Evolutionary conservation across 2,797 vertebrate species (phyloP).

Genomic region (Pelobates cultripes): DNA sequence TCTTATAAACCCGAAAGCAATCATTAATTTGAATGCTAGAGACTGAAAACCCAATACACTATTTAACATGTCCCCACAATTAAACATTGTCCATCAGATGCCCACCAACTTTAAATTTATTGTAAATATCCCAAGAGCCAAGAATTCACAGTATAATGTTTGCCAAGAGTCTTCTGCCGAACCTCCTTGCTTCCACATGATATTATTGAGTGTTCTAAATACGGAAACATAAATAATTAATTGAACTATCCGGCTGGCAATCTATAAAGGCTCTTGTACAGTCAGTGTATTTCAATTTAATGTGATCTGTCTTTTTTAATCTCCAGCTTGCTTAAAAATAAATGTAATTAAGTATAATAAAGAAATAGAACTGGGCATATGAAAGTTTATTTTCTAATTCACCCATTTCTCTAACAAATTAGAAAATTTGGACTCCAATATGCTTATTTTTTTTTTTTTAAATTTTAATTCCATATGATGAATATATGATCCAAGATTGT

Average conservation of each 20-base stretch:
- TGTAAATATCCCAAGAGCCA: constrained; percentile 11
- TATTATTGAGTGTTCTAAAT: constrained; percentile 22
- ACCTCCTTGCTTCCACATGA: constrained; percentile 6
- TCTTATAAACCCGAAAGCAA: background rate
- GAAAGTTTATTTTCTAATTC: constrained; percentile 11
- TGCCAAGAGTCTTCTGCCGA: constrained; percentile 32
- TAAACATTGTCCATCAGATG: background rate
- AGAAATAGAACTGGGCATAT: no score
- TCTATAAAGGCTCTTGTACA: constrained; percentile 18
- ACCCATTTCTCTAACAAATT: background rate
- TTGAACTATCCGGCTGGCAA: constrained; percentile 23
- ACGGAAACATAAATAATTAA: constrained; percentile 37
- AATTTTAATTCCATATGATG: background rate
- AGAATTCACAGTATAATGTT: constrained; percentile 13
- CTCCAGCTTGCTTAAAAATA: no score
- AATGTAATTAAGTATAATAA: no score
- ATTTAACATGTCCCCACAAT: background rate
- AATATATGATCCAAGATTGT: constrained; percentile 3
- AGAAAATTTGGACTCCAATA: background rate
- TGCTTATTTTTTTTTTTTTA: background rate
- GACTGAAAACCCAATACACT: background rate
- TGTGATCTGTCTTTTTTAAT: no score
- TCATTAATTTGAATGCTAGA: background rate
- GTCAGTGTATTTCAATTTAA: constrained; percentile 13
- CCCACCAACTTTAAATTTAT: background rate